These are phyloP conservation scores for Enteromius afrohamiltoni DNA, from an alignment of 2,797 vertebrate genomes.

Conservation along the genomic window DNA sequence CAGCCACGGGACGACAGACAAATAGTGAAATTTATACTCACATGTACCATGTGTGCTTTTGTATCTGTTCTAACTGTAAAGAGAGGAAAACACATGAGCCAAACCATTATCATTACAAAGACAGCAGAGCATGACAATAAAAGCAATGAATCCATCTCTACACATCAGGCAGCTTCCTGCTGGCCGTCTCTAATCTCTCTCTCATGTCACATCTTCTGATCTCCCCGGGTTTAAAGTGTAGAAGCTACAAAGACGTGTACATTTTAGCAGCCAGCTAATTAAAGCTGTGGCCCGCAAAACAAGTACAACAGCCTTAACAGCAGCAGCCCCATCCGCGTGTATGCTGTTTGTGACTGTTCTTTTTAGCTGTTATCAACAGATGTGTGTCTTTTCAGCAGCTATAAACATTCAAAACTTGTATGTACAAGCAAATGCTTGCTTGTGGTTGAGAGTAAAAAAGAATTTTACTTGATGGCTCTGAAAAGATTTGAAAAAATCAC, in stretches of 20 bases:
- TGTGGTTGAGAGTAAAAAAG: not conserved
- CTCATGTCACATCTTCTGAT: conserved; percentile 48
- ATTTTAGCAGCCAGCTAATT: conserved; percentile 45
- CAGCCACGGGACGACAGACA: not conserved
- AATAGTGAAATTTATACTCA: conserved; percentile 79
- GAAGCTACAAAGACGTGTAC: conserved; percentile 42
- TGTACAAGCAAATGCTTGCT: not conserved
- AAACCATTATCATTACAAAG: conserved; percentile 31
- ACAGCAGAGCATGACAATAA: conserved; percentile 1
- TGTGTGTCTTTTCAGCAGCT: not conserved
- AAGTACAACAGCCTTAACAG: conserved; percentile 16
- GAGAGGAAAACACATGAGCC: conserved; percentile 45
- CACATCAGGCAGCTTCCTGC: conserved; percentile 40
- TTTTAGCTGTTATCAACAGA: not conserved
- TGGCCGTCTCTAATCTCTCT: conserved; percentile 43
- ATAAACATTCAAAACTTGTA: conserved; percentile 21
- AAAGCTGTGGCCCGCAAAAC: conserved; percentile 27
- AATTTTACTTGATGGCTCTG: not conserved
- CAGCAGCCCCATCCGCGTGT: conserved; percentile 25
- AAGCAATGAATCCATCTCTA: conserved; percentile 41
- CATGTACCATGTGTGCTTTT: conserved; percentile 99
- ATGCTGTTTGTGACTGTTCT: conserved; percentile 11
- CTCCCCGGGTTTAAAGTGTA: conserved; percentile 35
- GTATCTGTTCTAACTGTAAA: conserved; percentile 96
- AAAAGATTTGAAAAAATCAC: not conserved